These are phyloP conservation scores for Entomobrya proxima DNA, from an alignment of 2,888 invertebrate species.

Conservation along the genomic window DNA sequence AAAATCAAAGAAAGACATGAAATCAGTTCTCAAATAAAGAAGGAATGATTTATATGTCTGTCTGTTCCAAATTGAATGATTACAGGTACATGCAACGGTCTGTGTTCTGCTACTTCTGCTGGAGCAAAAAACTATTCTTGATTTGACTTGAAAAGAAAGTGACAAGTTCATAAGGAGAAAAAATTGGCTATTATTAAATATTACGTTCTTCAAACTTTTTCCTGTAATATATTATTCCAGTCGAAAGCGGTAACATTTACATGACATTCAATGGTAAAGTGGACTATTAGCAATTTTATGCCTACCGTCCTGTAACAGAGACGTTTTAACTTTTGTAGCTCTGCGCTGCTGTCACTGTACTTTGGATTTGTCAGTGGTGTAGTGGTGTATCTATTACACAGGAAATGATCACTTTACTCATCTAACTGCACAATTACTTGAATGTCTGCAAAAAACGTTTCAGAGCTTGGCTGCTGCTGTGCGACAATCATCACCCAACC, in stretches of 20 bases:
- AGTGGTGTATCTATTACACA: conserved; percentile 49
- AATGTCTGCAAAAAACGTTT: conserved; percentile 46
- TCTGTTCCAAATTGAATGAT: not conserved
- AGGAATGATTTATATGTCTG: not conserved
- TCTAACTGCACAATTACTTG: conserved; percentile 62
- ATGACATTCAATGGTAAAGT: not conserved
- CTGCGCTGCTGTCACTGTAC: not conserved
- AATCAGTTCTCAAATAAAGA: not conserved
- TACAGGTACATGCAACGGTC: not conserved
- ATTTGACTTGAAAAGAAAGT: not conserved
- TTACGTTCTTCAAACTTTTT: not conserved
- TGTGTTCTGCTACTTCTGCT: too few species aligned
- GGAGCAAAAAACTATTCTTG: not conserved
- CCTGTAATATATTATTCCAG: not conserved
- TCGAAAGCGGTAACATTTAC: not conserved
- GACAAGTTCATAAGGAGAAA: not conserved
- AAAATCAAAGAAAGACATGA: not conserved
- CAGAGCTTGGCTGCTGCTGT: conserved; percentile 3
- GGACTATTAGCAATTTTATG: not conserved
- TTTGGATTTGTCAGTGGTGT: not conserved
- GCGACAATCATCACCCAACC: not conserved
- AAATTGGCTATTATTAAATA: not conserved
- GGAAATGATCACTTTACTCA: conserved; percentile 72
- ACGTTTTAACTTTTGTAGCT: not conserved
- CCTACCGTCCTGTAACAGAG: conserved; percentile 1